Evolutionary conservation across 1,140 invertebrate genomes (phyloP).

Genomic region (Meteorus sp.): DNA sequence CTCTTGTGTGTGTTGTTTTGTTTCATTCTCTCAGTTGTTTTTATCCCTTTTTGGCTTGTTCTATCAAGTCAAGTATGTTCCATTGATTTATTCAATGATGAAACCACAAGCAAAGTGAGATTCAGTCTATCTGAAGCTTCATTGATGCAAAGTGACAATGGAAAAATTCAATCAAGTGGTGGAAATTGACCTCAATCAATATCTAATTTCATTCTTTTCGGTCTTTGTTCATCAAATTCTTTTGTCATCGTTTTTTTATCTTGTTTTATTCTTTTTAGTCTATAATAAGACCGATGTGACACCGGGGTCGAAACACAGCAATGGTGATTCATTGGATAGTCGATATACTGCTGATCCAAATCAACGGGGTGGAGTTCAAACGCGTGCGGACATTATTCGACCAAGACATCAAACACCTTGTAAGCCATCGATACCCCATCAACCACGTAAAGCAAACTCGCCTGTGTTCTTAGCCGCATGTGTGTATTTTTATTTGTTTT

Average conservation of each 20-base stretch:
- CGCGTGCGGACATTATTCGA: conserved; percentile 71
- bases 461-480: conserved; percentile 55
- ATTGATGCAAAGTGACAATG: too few species aligned
- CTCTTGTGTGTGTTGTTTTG: not conserved
- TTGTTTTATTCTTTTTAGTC: conserved; percentile 54
- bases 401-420: conserved; percentile 69
- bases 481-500: conserved; percentile 50
- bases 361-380: conserved; percentile 67
- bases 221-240: too few species aligned
- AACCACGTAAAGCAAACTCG: conserved; percentile 53
- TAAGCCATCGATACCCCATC: conserved; percentile 59
- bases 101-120: too few species aligned
- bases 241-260: conserved; percentile 25
- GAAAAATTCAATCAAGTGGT: too few species aligned
- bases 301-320: conserved; percentile 65
- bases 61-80: not conserved
- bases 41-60: conserved; percentile 1
- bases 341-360: conserved; percentile 80
- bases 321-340: conserved; percentile 72
- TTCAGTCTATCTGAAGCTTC: not conserved
- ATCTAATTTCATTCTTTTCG: not conserved
- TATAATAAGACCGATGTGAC: conserved; percentile 69
- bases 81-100: not conserved
- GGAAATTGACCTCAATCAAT: too few species aligned
- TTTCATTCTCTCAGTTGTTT: not conserved